These are phyloP conservation scores for Crocidura indochinensis DNA, from an alignment of 2,797 vertebrate genomes.

Conservation along the genomic window DNA sequence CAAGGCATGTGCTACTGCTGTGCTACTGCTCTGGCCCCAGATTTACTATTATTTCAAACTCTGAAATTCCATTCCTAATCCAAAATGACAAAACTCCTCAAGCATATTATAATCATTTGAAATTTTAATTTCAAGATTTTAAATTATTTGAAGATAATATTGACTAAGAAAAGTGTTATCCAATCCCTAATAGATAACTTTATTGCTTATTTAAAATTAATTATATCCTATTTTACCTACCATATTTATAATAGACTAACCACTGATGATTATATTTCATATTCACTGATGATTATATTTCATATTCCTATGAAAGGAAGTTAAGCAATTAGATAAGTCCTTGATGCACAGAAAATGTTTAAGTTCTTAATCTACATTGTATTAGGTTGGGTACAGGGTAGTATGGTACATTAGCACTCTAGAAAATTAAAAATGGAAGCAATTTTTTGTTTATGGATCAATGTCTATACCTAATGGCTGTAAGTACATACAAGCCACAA, in stretches of 20 bases:
- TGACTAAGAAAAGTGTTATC: not conserved
- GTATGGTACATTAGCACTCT: not conserved
- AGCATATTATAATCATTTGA: not conserved
- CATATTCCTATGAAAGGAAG: not conserved
- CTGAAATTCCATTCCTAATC: not conserved
- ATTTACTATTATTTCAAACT: not conserved
- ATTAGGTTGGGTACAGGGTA: not conserved
- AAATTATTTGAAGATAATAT: not conserved
- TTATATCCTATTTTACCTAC: constrained; percentile 34
- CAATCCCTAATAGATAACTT: not conserved
- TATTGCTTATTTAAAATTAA: not conserved
- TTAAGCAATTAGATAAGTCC: not conserved
- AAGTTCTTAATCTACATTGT: not conserved
- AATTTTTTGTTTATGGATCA: not conserved
- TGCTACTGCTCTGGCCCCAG: no score
- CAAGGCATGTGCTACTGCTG: no score
- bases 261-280: not conserved
- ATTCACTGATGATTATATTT: not conserved
- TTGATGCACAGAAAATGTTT: not conserved
- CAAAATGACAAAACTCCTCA: not conserved
- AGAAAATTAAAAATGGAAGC: not conserved
- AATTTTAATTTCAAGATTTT: not conserved
- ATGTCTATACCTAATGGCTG: not conserved
- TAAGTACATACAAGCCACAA: not conserved
- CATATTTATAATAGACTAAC: not conserved